Conservation (phyloP, 2,888 invertebrate genomes). For the Metellina segmentata region DNA sequence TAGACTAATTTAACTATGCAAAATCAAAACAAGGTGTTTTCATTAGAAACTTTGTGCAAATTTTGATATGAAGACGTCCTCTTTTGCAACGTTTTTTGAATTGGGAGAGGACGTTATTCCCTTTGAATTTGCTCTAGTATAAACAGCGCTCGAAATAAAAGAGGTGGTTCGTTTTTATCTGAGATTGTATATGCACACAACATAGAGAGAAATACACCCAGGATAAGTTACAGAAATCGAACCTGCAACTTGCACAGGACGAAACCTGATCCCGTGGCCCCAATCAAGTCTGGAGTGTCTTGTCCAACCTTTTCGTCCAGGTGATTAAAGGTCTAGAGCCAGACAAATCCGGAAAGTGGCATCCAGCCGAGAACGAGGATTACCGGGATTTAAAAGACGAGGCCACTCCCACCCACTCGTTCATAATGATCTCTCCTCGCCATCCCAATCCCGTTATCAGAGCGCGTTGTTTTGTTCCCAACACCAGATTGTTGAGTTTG, state of each 20-base stretch:
- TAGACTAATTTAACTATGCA: too few species aligned
- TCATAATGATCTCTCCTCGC: conserved; percentile 31
- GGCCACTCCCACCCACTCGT: conserved; percentile 26
- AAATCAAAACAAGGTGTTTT: too few species aligned
- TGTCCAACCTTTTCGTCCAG: background rate
- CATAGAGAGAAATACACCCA: background rate
- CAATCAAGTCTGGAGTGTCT: background rate
- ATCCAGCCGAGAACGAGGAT: background rate
- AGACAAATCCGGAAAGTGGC: conserved; percentile 44
- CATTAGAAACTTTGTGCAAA: too few species aligned
- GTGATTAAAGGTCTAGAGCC: background rate
- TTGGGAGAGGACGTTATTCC: too few species aligned
- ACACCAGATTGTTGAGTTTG: conserved; percentile 70
- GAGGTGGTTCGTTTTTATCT: too few species aligned
- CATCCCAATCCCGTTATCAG: conserved; percentile 41
- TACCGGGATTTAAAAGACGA: conserved; percentile 29
- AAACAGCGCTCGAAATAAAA: too few species aligned
- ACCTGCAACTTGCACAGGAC: background rate
- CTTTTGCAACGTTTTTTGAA: too few species aligned
- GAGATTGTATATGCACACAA: background rate
- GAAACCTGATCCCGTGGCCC: background rate
- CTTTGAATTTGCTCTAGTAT: too few species aligned
- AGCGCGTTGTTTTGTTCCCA: conserved; percentile 62
- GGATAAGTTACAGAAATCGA: background rate
- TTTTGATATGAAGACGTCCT: too few species aligned